These are phyloP conservation scores for Gymnarchus niloticus DNA, from an alignment of 2,113 vertebrate genomes.

Conservation along the genomic window DNA sequence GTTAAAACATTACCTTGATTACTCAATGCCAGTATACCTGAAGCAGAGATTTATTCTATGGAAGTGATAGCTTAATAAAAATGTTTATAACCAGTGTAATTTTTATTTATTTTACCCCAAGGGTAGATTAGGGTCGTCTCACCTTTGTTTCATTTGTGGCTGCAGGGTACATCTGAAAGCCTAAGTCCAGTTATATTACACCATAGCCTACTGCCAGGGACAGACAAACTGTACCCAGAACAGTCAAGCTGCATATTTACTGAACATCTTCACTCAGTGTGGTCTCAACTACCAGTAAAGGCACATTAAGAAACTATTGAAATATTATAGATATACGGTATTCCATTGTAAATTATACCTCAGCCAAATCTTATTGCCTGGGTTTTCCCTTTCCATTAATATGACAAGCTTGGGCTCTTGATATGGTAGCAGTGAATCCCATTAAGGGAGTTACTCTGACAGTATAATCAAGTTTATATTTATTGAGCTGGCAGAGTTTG, in stretches of 20 bases:
- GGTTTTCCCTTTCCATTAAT: conserved; percentile 62
- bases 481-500: conserved; percentile 59
- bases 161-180: not conserved
- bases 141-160: not conserved
- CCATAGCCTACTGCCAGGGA: not conserved
- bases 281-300: conserved; percentile 59
- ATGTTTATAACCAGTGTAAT: not conserved
- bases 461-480: conserved; percentile 64
- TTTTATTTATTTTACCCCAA: not conserved
- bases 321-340: conserved; percentile 38
- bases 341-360: conserved; percentile 58
- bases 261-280: conserved; percentile 41
- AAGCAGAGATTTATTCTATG: not conserved
- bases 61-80: not conserved
- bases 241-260: conserved; percentile 33
- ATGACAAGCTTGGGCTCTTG: conserved; percentile 60
- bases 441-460: conserved; percentile 62
- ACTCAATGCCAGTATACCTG: not conserved
- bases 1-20: not conserved
- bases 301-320: conserved; percentile 54
- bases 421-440: conserved; percentile 62
- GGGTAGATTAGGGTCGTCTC: not conserved
- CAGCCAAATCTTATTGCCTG: conserved; percentile 50
- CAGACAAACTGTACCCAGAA: not conserved
- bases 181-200: not conserved